Evolutionary conservation across 2,888 invertebrate species (phyloP).

Genomic region (Polymixis flavicincta): DNA sequence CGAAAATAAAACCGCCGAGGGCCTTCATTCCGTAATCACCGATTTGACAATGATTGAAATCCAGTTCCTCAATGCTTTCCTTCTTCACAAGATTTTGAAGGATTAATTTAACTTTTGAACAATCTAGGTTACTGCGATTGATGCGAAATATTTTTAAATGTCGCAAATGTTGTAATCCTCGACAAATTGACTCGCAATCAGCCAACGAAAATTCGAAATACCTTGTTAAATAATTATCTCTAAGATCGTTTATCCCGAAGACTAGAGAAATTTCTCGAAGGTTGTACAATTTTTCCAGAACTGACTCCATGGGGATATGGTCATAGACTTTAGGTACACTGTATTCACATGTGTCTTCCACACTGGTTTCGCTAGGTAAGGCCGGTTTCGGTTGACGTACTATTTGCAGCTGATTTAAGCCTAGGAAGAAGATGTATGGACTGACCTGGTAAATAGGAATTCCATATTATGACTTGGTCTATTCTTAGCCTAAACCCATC

Average conservation of each 20-base stretch:
- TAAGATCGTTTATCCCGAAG: constrained; percentile 85
- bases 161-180: constrained; percentile 85
- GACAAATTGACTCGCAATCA: constrained; percentile 91
- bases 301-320: constrained; percentile 91
- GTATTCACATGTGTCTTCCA: constrained; percentile 82
- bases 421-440: constrained; percentile 88
- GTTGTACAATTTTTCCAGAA: constrained; percentile 88
- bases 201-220: constrained; percentile 91
- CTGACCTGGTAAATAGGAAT: constrained; percentile 76
- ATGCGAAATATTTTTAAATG: constrained; percentile 89
- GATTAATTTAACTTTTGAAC: constrained; percentile 90
- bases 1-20: constrained; percentile 89
- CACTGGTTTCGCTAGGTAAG: constrained; percentile 74
- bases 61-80: constrained; percentile 90
- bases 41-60: constrained; percentile 92
- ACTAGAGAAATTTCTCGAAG: constrained; percentile 88
- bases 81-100: constrained; percentile 89
- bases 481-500: not conserved
- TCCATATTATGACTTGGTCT: not conserved
- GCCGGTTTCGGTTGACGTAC: constrained; percentile 87
- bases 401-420: constrained; percentile 89
- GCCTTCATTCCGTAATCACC: constrained; percentile 92
- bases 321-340: constrained; percentile 86
- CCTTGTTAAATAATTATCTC: constrained; percentile 89
- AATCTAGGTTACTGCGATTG: constrained; percentile 91